Evolutionary conservation across 2,113 vertebrate species (phyloP).

Genomic region (Genyomyrus donnyi): DNA sequence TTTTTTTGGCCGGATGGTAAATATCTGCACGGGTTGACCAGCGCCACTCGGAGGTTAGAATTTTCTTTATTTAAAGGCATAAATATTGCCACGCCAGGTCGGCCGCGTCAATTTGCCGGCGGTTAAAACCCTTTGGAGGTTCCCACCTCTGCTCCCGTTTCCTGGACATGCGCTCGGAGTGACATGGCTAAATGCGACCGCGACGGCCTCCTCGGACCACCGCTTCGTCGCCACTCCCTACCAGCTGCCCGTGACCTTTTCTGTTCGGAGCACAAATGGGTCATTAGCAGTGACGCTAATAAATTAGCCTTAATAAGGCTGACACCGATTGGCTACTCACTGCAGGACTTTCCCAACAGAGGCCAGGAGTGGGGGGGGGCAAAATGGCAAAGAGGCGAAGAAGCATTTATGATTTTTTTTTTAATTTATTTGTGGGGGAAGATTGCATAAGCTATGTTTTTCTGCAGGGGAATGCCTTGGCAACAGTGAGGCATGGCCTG

Average conservation of each 20-base stretch:
- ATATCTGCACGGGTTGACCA: background rate
- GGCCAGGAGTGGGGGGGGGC: background rate
- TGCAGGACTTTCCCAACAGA: conserved; percentile 40
- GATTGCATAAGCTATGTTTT: conserved; percentile 26
- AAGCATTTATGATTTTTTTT: conserved; percentile 55
- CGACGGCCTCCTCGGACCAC: conserved; percentile 50
- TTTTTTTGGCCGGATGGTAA: background rate
- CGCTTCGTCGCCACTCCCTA: conserved; percentile 30
- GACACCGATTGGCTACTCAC: conserved; percentile 54
- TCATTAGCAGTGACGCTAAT: conserved; percentile 68
- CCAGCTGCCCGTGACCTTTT: conserved; percentile 64
- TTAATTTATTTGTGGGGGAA: conserved; percentile 34
- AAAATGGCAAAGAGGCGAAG: conserved; percentile 54
- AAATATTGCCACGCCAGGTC: background rate
- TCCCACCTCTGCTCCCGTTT: conserved; percentile 36
- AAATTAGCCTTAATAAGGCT: conserved; percentile 67
- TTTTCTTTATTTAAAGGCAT: conserved; percentile 9
- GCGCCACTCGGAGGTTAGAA: background rate
- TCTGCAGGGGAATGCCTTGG: background rate
- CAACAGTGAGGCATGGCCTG: background rate
- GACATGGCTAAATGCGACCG: conserved; percentile 55
- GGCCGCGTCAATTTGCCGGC: conserved; percentile 48
- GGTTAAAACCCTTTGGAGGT: conserved; percentile 53
- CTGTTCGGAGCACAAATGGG: conserved; percentile 55
- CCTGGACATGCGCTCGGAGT: conserved; percentile 59